Evolutionary conservation across 2,797 vertebrate genomes (phyloP).

Genomic region (Phrynocephalus vlangalii): DNA sequence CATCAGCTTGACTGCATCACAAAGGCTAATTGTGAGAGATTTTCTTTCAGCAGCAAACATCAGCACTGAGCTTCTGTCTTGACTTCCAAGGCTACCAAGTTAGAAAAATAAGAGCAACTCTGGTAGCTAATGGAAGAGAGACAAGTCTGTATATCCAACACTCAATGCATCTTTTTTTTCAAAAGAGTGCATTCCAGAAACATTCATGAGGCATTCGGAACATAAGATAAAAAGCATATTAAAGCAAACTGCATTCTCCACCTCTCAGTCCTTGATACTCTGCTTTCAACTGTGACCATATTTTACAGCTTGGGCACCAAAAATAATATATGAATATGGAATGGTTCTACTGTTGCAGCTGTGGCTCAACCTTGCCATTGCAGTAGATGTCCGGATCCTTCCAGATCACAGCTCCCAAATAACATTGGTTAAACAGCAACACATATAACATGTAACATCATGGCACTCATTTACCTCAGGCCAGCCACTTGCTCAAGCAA

Average conservation of each 20-base stretch:
- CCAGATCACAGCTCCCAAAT: neutral
- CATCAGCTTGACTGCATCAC: slow-evolving; percentile 16
- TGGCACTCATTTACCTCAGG: too few species aligned
- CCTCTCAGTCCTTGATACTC: neutral
- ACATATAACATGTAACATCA: neutral
- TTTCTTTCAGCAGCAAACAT: neutral
- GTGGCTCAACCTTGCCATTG: neutral
- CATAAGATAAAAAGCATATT: neutral
- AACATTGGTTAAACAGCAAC: neutral
- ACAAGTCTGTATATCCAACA: neutral
- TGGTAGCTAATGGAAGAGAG: neutral
- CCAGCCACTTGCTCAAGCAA: too few species aligned
- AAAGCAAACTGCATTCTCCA: neutral
- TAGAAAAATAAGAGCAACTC: neutral
- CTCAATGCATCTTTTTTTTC: neutral
- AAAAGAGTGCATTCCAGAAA: neutral
- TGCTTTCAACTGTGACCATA: neutral
- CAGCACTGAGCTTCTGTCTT: slow-evolving; percentile 15
- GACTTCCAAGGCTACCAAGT: slow-evolving; percentile 3
- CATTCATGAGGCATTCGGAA: neutral
- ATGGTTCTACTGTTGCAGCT: neutral
- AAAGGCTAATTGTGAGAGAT: slow-evolving; percentile 24
- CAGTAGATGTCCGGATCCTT: neutral
- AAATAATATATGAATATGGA: neutral
- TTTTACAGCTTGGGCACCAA: neutral